phyloP scores from a whole-genome alignment of 2,113 vertebrate genomes.

The Mus pahari region DNA sequence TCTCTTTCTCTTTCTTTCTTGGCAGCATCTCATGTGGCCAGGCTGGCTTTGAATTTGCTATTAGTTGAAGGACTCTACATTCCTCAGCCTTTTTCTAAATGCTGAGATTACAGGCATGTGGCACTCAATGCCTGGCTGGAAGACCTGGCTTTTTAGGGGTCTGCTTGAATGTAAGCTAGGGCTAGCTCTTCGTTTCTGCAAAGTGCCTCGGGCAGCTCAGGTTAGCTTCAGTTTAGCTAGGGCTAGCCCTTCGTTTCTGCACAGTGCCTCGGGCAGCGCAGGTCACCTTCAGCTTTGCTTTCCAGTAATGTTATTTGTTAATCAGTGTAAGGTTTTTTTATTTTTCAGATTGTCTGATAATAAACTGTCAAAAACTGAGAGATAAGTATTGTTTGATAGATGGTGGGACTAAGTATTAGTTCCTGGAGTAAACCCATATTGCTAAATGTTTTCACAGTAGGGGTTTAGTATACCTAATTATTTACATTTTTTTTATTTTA shows the following conservation, averaged over 20 bases:
- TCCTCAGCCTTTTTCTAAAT: not conserved
- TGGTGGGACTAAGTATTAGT: not conserved
- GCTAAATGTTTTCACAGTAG: slow-evolving; percentile 51
- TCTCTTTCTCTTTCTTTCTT: not conserved
- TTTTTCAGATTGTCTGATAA: slow-evolving; percentile 30
- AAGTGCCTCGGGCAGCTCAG: not conserved
- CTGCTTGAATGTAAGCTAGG: not conserved
- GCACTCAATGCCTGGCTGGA: not conserved
- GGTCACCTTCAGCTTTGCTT: not conserved
- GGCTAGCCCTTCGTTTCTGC: not conserved
- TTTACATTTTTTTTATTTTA: slow-evolving; percentile 30
- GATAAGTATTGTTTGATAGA: not conserved
- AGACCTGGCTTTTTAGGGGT: not conserved
- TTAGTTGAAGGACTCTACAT: not conserved
- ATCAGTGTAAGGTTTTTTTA: slow-evolving; percentile 14
- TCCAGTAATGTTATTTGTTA: not conserved
- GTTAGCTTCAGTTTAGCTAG: not conserved
- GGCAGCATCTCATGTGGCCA: not conserved
- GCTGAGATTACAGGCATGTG: not conserved
- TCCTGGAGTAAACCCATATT: slow-evolving; percentile 9
- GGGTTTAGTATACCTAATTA: slow-evolving; percentile 9
- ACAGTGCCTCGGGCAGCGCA: not conserved
- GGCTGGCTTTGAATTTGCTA: not conserved
- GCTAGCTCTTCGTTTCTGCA: not conserved
- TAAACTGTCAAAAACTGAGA: slow-evolving; percentile 20